Conservation (phyloP, 1,140 invertebrate species). For the Meloidogyne chitwoodi region DNA sequence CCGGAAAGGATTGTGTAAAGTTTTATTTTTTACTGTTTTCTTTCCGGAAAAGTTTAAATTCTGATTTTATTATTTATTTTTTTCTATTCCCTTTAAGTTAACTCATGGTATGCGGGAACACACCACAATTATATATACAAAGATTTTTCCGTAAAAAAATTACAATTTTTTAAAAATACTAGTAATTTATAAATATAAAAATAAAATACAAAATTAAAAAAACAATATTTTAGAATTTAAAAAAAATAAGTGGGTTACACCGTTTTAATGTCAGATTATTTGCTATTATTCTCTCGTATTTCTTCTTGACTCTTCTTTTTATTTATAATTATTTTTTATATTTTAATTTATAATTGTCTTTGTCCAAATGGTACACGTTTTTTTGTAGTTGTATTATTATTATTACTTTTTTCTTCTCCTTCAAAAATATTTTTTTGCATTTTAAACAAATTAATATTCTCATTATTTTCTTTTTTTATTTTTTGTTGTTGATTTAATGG, state of each 20-base stretch:
- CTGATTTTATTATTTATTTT: background rate
- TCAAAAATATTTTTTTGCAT: too few relatives aligned
- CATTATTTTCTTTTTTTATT: background rate
- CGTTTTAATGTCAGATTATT: too few relatives aligned
- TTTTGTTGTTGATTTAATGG: background rate
- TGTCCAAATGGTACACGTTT: too few relatives aligned
- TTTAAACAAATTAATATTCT: too few relatives aligned
- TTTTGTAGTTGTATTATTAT: too few relatives aligned
- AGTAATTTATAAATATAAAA: background rate
- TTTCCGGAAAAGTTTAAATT: background rate
- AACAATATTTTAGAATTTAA: background rate
- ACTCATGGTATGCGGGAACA: conserved; percentile 41
- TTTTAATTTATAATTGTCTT: too few relatives aligned
- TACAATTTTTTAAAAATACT: background rate
- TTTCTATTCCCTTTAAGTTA: background rate
- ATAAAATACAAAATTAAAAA: background rate
- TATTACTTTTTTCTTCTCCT: too few relatives aligned
- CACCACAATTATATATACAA: conserved; percentile 38
- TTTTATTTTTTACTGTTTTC: background rate
- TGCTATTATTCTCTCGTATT: too few relatives aligned
- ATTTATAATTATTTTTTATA: too few relatives aligned
- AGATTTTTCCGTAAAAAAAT: conserved; percentile 27
- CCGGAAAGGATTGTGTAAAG: background rate
- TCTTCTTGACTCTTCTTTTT: too few relatives aligned
- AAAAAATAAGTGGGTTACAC: background rate